Evolutionary conservation across 2,797 vertebrate species (phyloP).

Genomic region (Muscicapa striata): DNA sequence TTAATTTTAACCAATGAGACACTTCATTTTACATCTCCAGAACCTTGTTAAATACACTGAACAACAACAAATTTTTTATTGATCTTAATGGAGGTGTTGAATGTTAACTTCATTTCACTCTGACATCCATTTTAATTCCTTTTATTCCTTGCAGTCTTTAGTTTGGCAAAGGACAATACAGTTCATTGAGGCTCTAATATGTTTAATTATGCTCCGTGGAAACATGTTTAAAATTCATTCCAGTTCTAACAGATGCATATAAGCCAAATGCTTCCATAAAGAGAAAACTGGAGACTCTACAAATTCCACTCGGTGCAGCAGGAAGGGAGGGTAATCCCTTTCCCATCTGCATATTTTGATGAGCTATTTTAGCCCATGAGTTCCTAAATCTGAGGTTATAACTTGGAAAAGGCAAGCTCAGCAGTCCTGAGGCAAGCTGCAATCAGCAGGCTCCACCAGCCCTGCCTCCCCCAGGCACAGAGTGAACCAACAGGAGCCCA

Average conservation of each 20-base stretch:
- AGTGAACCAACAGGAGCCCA: background rate
- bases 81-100: conserved; percentile 18
- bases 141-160: conserved; percentile 7
- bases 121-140: conserved; percentile 22
- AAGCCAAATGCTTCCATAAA: conserved; percentile 47
- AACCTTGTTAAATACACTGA: conserved; percentile 18
- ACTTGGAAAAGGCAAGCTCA: conserved; percentile 3
- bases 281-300: background rate
- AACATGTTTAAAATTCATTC: conserved; percentile 45
- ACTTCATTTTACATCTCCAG: background rate
- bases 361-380: background rate
- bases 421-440: background rate
- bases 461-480: background rate
- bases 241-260: background rate
- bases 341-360: conserved; percentile 24
- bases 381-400: background rate
- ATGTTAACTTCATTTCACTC: background rate
- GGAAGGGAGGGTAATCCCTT: background rate
- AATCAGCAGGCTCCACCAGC: background rate
- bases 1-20: conserved; percentile 14
- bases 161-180: conserved; percentile 1
- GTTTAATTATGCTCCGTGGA: conserved; percentile 46
- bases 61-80: conserved; percentile 10
- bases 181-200: conserved; percentile 10
- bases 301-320: background rate